phyloP scores from a whole-genome alignment of 2,797 vertebrate genomes.

The Karalla daura region DNA sequence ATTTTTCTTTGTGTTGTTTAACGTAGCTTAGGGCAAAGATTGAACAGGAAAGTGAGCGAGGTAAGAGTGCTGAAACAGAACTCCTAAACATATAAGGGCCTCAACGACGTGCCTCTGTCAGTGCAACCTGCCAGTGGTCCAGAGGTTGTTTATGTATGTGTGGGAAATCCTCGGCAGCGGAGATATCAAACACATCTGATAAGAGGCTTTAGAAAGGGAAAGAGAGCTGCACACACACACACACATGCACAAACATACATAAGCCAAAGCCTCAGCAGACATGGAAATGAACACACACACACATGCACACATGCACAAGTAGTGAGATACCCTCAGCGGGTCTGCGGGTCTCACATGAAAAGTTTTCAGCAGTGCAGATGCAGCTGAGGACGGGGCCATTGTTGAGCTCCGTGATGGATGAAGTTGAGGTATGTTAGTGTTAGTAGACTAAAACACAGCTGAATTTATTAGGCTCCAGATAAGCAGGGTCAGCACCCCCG shows the following conservation, averaged over 20 bases:
- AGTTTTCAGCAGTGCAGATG: constrained; percentile 86
- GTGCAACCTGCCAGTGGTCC: constrained; percentile 17
- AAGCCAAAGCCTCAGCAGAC: constrained; percentile 8
- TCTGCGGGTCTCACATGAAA: constrained; percentile 83
- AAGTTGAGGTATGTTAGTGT: constrained; percentile 89
- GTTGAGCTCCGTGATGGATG: constrained; percentile 89
- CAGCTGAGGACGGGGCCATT: constrained; percentile 84
- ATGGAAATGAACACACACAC: constrained; percentile 19
- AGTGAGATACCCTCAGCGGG: constrained; percentile 39
- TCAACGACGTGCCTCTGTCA: constrained; percentile 20
- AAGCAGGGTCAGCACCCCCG: constrained; percentile 89
- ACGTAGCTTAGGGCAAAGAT: constrained; percentile 24
- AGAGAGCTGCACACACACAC: constrained; percentile 58
- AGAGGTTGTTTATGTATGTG: constrained; percentile 76
- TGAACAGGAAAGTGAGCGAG: constrained; percentile 28
- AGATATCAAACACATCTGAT: constrained; percentile 86
- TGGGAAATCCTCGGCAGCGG: constrained; percentile 74
- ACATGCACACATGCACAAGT: not conserved
- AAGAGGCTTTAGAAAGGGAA: constrained; percentile 65
- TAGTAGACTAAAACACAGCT: constrained; percentile 86
- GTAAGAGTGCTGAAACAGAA: constrained; percentile 67
- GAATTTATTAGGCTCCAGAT: constrained; percentile 89
- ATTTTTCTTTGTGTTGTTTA: constrained; percentile 50
- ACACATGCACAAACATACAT: constrained; percentile 14
- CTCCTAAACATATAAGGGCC: constrained; percentile 65